Percentiles rank a stretch among this genome's conserved stretches.
phyloP scores from a whole-genome alignment of 2,888 invertebrate genomes.

The Habrosyne pyritoides region DNA sequence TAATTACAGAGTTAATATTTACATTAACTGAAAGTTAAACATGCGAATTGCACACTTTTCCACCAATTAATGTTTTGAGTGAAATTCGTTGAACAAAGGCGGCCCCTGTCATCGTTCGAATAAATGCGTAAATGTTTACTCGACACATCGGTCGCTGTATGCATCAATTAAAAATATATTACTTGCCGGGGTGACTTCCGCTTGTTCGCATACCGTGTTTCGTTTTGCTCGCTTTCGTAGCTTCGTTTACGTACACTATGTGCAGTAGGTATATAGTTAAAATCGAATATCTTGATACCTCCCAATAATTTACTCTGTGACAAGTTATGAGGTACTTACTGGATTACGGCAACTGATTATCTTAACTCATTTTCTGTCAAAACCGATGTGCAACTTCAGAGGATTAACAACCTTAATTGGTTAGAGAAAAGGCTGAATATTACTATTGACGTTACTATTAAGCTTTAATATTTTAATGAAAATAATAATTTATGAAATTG shows the following conservation, averaged over 20 bases:
- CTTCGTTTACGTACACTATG: slow-evolving; percentile 10
- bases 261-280: background rate
- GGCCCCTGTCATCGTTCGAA: slow-evolving; percentile 61
- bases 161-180: slow-evolving; percentile 81
- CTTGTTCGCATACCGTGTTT: slow-evolving; percentile 42
- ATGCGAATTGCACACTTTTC: slow-evolving; percentile 75
- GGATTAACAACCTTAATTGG: too few relatives aligned
- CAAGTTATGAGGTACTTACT: background rate
- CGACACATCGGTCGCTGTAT: slow-evolving; percentile 69
- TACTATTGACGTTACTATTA: too few relatives aligned
- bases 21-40: slow-evolving; percentile 66
- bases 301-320: background rate
- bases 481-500: too few relatives aligned
- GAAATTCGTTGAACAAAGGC: slow-evolving; percentile 72
- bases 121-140: slow-evolving; percentile 75
- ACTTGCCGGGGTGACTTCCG: slow-evolving; percentile 67
- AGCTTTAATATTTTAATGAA: too few relatives aligned
- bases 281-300: background rate
- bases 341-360: background rate
- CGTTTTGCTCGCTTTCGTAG: slow-evolving; percentile 24
- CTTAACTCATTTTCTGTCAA: too few relatives aligned
- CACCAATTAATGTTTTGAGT: slow-evolving; percentile 75
- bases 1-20: slow-evolving; percentile 74
- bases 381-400: too few relatives aligned
- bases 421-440: too few relatives aligned